phyloP scores from a whole-genome alignment of 2,113 vertebrate genomes.

The Acanthisitta chloris region DNA sequence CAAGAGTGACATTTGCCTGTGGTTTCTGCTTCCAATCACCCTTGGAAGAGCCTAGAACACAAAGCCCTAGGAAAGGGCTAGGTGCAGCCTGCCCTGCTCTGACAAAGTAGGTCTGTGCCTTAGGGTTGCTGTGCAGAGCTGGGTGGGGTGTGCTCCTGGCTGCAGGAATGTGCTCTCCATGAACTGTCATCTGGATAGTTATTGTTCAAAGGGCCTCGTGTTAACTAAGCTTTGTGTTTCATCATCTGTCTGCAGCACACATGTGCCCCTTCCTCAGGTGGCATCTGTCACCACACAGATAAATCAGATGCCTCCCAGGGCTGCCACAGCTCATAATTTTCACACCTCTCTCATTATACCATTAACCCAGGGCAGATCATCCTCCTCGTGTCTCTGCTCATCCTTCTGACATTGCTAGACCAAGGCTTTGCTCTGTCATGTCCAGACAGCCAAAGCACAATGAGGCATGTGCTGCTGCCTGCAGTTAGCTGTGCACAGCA shows the following conservation, averaged over 20 bases:
- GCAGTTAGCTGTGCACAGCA: not conserved
- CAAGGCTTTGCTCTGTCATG: constrained; percentile 45
- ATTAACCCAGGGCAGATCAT: not conserved
- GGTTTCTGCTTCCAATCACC: not conserved
- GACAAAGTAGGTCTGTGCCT: not conserved
- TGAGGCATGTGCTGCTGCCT: constrained; percentile 40
- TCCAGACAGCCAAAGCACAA: constrained; percentile 11
- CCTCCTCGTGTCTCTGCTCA: not conserved
- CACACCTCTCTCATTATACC: constrained; percentile 27
- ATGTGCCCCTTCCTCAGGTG: not conserved
- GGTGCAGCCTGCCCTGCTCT: not conserved
- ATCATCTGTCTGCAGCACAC: not conserved
- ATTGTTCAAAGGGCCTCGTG: not conserved
- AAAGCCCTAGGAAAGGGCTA: not conserved
- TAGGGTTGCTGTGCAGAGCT: not conserved
- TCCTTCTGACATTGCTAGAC: constrained; percentile 20
- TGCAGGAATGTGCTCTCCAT: not conserved
- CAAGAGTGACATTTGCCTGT: not conserved
- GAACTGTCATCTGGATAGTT: not conserved
- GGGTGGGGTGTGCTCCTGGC: not conserved
- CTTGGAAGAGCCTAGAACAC: not conserved
- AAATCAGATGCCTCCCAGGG: constrained; percentile 15
- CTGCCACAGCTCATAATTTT: not conserved
- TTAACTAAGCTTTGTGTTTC: not conserved
- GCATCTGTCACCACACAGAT: constrained; percentile 5